Percentiles rank a stretch among this genome's conserved stretches.
These are phyloP conservation scores for Poeciliopsis presidionis DNA, from an alignment of 2,797 vertebrate genomes.

Conservation along the genomic window DNA sequence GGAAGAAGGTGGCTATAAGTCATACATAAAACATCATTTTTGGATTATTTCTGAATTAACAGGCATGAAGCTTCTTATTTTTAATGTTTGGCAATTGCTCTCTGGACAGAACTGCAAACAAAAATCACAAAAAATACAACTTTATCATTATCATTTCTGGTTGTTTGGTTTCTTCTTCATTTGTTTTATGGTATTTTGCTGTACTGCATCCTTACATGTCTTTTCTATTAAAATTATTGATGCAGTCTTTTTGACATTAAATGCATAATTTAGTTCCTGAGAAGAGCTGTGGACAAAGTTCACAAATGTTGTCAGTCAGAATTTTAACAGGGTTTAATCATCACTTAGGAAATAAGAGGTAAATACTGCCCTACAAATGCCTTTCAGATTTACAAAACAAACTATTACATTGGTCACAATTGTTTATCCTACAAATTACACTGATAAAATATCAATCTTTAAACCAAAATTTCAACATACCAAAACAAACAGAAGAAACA, in stretches of 20 bases:
- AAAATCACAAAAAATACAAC: background rate
- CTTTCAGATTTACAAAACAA: background rate
- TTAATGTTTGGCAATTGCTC: background rate
- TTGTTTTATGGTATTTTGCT: background rate
- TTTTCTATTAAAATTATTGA: background rate
- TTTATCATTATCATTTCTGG: background rate
- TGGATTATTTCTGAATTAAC: background rate
- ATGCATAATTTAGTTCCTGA: background rate
- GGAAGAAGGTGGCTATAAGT: background rate
- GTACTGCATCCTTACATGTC: background rate
- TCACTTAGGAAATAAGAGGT: background rate
- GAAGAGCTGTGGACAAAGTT: background rate
- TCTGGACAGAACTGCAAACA: background rate
- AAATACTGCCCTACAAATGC: background rate
- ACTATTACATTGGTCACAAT: background rate
- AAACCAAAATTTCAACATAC: background rate
- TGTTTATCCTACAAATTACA: background rate
- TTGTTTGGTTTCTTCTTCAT: constrained; percentile 1
- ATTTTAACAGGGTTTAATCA: background rate
- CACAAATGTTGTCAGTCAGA: background rate
- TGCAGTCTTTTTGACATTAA: background rate
- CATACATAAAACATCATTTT: background rate
- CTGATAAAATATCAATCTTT: background rate
- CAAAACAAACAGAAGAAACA: background rate
- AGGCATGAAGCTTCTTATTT: background rate